A percentile compares a stretch with the other conserved stretches of the same genome.
These are phyloP conservation scores for Apomyelois bistriatella DNA, from an alignment of 2,888 invertebrate species.

Conservation along the genomic window DNA sequence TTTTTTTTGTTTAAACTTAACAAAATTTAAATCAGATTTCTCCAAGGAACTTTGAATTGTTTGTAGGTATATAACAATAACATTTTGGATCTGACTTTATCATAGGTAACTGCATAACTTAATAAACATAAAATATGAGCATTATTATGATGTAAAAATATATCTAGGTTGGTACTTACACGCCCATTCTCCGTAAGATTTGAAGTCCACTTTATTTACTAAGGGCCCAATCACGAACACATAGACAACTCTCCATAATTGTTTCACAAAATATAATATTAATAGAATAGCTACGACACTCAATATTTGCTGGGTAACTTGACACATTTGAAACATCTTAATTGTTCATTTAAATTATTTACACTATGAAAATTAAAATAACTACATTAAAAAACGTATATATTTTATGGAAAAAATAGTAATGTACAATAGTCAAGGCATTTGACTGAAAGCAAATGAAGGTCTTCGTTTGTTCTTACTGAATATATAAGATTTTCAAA, in stretches of 20 bases:
- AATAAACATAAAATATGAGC: too few relatives aligned
- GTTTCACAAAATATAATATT: conserved; percentile 40
- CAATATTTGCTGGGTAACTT: background rate
- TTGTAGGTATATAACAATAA: too few relatives aligned
- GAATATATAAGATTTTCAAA: conserved; percentile 2
- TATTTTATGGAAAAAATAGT: background rate
- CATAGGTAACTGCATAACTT: too few relatives aligned
- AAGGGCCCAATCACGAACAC: conserved; percentile 75
- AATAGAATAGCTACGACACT: conserved; percentile 28
- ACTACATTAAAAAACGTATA: background rate
- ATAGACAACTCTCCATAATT: conserved; percentile 45
- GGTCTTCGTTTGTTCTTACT: background rate
- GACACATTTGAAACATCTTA: background rate
- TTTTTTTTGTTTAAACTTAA: too few relatives aligned
- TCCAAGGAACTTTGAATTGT: too few relatives aligned
- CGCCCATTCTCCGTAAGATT: conserved; percentile 88
- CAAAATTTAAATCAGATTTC: too few relatives aligned
- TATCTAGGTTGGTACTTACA: conserved; percentile 81
- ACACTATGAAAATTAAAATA: too few relatives aligned
- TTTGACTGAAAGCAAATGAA: background rate
- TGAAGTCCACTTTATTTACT: conserved; percentile 81
- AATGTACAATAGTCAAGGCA: background rate
- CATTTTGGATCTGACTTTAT: too few relatives aligned
- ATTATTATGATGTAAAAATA: background rate
- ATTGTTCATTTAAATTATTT: background rate